Base-by-base conservation (phyloP, 2,888 invertebrate genomes). In the Pollenia labialis region DNA sequence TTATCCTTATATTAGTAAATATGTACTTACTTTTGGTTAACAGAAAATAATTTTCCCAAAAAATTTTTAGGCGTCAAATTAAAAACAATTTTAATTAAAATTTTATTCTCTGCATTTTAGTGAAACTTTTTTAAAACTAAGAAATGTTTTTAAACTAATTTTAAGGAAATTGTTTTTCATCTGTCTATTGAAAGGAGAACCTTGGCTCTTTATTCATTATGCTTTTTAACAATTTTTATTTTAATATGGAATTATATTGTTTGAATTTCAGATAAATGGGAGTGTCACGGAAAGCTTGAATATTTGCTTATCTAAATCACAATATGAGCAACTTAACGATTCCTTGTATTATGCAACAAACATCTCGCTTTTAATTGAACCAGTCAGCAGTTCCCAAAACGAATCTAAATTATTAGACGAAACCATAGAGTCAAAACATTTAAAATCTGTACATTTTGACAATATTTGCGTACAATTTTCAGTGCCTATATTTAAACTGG, bases 311-410 rank as follows among this genome's bases (percentile, higher is more conserved):
- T 96, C 97, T 0, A 96, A 98, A 71, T 95, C 95, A 76, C 98
- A 98, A 92, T 99, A 98, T 93, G 97, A 98, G 92, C 98, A 98
- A 93, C 94, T 99, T 62, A 93, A 98, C 86, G 97, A 97, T 90
- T 97, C 97, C 42, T 91, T 95, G 82, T 90, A 90, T 69, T 93
- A 93, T 87, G 91, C 92, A 23, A 85, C 84, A 2, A 79, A 86
- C 76, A 80, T 87, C 46, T 40, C 40, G 0, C 23, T 87, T 8
- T 72, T 74, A 14, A 54, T 32, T 50, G 77, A 84, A 46, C 10
- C 42, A 16, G 9, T 44, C 4, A 46, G 12, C 44, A 44, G 68
- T 14, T 18, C 18, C 16, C 46, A 79, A 62, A 14, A 12, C 7
- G 42, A 68, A n/a, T 4, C 12, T 12, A 58, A 64, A 11, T 7